Base-by-base conservation (phyloP, 2,113 vertebrate species). In the Zonotrichia leucophrys region DNA sequence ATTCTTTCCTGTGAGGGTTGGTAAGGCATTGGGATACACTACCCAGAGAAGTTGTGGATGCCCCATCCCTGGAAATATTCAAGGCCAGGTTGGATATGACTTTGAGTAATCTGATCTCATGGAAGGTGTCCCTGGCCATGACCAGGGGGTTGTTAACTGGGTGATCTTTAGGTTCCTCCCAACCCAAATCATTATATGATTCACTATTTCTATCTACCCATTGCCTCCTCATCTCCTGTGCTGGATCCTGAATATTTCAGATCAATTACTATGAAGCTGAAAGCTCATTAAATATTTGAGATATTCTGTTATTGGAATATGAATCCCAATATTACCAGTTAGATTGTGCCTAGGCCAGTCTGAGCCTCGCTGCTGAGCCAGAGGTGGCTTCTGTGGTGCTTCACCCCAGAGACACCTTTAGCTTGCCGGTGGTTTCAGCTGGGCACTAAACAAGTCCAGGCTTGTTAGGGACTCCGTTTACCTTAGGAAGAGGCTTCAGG, bases 1-100 rank as follows among this genome's bases (percentile, higher is more conserved):
- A 63, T 83, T 63, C 9, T 75, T 60, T 62, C 19, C 41, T 49
- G 7, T 42, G 15, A 55, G 25, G 31, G 6, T 18, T 19, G 15
- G 12, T 42, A 39, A 76, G 35, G 24, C 47, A 35, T 18, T 35
- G 30, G 6, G 27, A 55, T n/a, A 55, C 0, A 0, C 55, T 49
- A 5, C 10, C 21, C 22, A 27, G 17, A 23, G n/a, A 60, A 41
- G 17, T 0, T 69, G 25, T 55, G 30, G 10, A 41, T 47, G 7
- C 4, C 8, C 11, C 20, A 35, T 35, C 11, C 39, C 63, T 47
- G 24, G 16, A 75, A 47, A 30, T 55, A 20, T 47, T 62, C 39
- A 55, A 31, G 47, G 23, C 10, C 22, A n/a, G 33, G 31, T 5
- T 62, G 25, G n/a, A 31, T 15, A 11, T 6, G 3, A 28, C 18